phyloP scores from a whole-genome alignment of 2,113 vertebrate genomes.

The Muscicapa adusta region DNA sequence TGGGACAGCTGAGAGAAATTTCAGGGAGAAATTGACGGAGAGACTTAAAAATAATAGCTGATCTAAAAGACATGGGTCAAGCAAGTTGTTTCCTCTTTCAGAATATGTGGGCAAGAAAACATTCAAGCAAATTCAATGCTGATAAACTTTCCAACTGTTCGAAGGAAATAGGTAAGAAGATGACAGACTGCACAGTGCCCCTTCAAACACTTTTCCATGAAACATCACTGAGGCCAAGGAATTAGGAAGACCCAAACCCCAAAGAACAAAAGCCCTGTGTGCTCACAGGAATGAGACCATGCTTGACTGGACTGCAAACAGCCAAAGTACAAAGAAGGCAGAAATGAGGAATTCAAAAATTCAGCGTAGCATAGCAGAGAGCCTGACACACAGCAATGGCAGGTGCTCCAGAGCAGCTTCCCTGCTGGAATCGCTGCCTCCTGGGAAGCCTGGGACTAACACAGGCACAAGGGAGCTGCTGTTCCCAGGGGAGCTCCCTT shows the following conservation, averaged over 20 bases:
- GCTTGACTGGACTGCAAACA: not conserved
- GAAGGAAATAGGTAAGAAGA: not conserved
- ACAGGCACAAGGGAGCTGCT: not conserved
- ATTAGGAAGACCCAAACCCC: not conserved
- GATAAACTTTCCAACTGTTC: not conserved
- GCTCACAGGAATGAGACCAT: not conserved
- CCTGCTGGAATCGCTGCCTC: not conserved
- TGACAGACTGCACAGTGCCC: not conserved
- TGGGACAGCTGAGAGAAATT: not conserved
- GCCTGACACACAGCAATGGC: accelerated
- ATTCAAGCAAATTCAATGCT: not conserved
- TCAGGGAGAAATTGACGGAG: not conserved
- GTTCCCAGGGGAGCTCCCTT: not conserved
- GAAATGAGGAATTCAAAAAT: not conserved
- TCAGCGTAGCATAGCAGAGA: accelerated
- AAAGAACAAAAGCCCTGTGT: not conserved
- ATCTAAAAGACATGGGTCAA: not conserved
- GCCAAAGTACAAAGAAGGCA: not conserved
- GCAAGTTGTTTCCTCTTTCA: not conserved
- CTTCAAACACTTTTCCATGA: not conserved
- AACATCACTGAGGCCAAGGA: not conserved
- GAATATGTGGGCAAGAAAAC: not conserved
- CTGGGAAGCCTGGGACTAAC: not conserved
- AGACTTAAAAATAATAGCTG: not conserved
- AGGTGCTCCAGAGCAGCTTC: not conserved